These are phyloP conservation scores for Poeciliopsis occidentalis DNA, from an alignment of 2,113 vertebrate genomes.

Conservation along the genomic window DNA sequence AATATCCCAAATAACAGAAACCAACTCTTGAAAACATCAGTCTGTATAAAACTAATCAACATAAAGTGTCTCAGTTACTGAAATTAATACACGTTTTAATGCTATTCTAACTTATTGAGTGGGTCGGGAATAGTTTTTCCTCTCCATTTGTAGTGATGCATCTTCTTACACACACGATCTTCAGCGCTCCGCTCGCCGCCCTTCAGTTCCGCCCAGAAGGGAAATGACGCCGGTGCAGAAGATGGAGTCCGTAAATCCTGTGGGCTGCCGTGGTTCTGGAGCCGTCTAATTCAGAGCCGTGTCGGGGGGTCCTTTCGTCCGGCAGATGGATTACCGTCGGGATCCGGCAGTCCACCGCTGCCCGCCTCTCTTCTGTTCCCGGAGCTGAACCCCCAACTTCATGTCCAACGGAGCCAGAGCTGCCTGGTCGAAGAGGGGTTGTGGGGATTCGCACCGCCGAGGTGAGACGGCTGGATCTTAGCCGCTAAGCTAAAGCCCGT, in stretches of 20 bases:
- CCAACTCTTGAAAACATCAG: too few species aligned
- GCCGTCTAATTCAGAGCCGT: conserved; percentile 49
- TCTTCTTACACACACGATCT: conserved; percentile 1
- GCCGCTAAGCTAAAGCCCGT: conserved; percentile 58
- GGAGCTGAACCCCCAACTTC: conserved; percentile 66
- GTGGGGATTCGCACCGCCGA: conserved; percentile 81
- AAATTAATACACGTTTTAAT: too few species aligned
- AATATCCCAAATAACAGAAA: too few species aligned
- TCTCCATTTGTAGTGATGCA: neutral
- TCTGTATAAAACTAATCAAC: too few species aligned
- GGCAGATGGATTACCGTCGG: conserved; percentile 29
- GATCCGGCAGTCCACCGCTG: conserved; percentile 55
- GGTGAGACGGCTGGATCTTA: conserved; percentile 69
- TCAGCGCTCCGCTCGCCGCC: conserved; percentile 28
- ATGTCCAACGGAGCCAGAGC: conserved; percentile 80
- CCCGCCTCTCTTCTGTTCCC: conserved; percentile 52
- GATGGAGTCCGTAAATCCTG: conserved; percentile 77
- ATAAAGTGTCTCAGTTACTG: too few species aligned
- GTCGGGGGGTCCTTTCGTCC: conserved; percentile 27
- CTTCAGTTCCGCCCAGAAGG: conserved; percentile 72
- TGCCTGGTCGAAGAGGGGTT: conserved; percentile 80
- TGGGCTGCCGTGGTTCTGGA: conserved; percentile 59
- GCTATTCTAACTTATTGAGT: too few species aligned
- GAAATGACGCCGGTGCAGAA: conserved; percentile 81
- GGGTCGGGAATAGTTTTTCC: too few species aligned